Conservation (phyloP, 1,140 invertebrate species). For the Coenobita brevimanus region DNA sequence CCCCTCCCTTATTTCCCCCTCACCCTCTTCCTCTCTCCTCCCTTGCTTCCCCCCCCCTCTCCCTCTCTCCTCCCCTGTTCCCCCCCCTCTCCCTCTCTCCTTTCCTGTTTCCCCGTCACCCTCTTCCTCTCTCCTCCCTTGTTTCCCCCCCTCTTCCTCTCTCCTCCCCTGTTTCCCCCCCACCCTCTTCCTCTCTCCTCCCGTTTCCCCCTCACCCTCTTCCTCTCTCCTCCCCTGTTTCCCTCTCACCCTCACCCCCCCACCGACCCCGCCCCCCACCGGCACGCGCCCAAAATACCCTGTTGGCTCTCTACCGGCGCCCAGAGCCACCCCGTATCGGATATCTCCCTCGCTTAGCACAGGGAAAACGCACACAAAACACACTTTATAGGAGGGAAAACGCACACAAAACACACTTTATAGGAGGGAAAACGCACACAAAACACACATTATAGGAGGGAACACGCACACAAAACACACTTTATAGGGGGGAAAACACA, state of each 20-base stretch:
- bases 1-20: neutral
- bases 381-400: no score
- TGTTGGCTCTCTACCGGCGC: conserved; percentile 39
- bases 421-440: no score
- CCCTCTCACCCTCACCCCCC: neutral
- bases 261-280: conserved; percentile 25
- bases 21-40: neutral
- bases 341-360: conserved; percentile 12
- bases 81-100: no score
- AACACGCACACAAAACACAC: no score
- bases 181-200: neutral
- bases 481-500: no score
- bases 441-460: no score
- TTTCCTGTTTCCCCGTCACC: no score
- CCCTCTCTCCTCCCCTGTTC: neutral
- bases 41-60: neutral
- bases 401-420: no score
- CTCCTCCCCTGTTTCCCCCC: neutral
- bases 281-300: conserved; percentile 63
- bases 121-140: conserved; percentile 1
- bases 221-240: neutral
- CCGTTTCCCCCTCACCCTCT: neutral
- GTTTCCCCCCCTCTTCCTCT: neutral
- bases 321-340: conserved; percentile 43
- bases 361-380: no score